A percentile compares a stretch with the other conserved stretches of the same genome.
Conservation (phyloP, 2,888 invertebrate species). For the Euzetes globulus region DNA sequence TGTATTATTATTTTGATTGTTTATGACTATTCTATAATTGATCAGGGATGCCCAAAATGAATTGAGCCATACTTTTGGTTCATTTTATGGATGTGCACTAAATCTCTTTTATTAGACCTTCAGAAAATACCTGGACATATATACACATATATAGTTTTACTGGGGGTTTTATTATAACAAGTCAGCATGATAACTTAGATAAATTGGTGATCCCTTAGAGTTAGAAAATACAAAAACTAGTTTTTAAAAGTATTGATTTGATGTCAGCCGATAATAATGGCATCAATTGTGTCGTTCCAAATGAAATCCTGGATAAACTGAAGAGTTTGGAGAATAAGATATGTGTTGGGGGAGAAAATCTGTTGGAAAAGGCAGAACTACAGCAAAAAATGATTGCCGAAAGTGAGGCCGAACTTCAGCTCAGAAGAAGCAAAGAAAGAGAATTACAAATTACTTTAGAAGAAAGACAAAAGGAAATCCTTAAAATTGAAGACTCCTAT, state of each 20-base stretch:
- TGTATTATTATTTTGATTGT: background rate
- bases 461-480: constrained; percentile 77
- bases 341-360: constrained; percentile 93
- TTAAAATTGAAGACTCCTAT: constrained; percentile 91
- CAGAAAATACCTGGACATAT: too few relatives aligned
- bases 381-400: constrained; percentile 83
- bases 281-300: constrained; percentile 57
- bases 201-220: too few relatives aligned
- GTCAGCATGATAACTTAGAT: too few relatives aligned
- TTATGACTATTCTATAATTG: too few relatives aligned
- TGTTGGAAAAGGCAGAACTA: constrained; percentile 90
- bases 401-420: constrained; percentile 71
- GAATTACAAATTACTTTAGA: constrained; percentile 70
- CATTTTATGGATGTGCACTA: too few relatives aligned
- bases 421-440: constrained; percentile 67
- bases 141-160: too few relatives aligned
- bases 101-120: too few relatives aligned
- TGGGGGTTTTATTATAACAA: too few relatives aligned
- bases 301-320: constrained; percentile 72
- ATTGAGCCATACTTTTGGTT: too few relatives aligned
- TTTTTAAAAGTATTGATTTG: background rate
- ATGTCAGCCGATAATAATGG: background rate
- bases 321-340: constrained; percentile 88
- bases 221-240: too few relatives aligned
- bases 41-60: too few relatives aligned